Evolutionary conservation across 1,140 invertebrate species (phyloP), one percentile per base, ranked within the genome.

Genomic region (Cydia amplana): DNA sequence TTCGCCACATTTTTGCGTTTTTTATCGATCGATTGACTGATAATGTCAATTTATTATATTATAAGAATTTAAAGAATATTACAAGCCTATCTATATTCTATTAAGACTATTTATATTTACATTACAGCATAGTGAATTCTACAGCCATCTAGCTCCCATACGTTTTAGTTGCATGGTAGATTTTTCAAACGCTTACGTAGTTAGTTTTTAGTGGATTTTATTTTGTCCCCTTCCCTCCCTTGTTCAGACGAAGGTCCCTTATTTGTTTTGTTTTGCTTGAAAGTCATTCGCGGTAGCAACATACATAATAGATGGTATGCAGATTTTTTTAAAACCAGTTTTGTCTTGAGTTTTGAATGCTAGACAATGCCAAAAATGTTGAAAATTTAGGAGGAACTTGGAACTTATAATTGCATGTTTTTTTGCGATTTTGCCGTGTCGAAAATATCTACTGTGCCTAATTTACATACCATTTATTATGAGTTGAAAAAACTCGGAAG

Each of bases 101-200:
- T 4, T 51, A 51, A 16, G 49, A 51, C 49, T 51, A 46, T 51
- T 16, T n/a, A 51, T 16, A 18, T 55, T 5, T 55, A 16, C 51
- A 55, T 63, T 73, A 64, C 40, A 75, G 76, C 43, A 74, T 78
- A 78, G 82, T 87, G 85, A 89, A 90, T 87, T 89, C 88, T 88
- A 80, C 87, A 88, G 85, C 89, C 89, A 91, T 91, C 87, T 87
- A 83, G 85, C 82, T 78, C 75, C 74, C 75, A 77, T 63, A 51
- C 63, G 74, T 73, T 74, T 79, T 74, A 77, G 28, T 74, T 84
- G 89, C 89, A 90, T 89, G 88, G 83, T 90, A 89, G 85, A 72
- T 51, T 65, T 79, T 72, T 20, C 18, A 10, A 23, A 40, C 7
- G 82, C 79, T 85, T 85, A 78, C 79, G 79, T 83, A 79, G 79